phyloP scores from a whole-genome alignment of 2,888 invertebrate genomes.

The Leptopilina drosophilae region DNA sequence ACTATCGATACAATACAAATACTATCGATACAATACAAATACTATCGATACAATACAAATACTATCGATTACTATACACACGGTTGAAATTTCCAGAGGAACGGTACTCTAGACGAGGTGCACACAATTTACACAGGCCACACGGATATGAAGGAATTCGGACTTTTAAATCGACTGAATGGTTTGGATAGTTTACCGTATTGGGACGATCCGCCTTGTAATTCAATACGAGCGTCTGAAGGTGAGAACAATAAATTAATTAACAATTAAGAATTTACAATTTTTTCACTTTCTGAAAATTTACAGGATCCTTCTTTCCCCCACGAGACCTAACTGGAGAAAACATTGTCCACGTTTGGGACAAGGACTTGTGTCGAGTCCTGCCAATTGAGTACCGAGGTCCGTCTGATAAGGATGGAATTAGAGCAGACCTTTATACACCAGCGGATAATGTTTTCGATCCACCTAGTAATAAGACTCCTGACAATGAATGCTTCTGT shows the following conservation, averaged over 20 bases:
- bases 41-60: too few species aligned
- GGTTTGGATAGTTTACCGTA: conserved; percentile 87
- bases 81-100: conserved; percentile 79
- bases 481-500: conserved; percentile 85
- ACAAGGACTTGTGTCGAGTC: conserved; percentile 91
- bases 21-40: too few species aligned
- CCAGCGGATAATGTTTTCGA: conserved; percentile 84
- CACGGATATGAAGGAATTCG: conserved; percentile 87
- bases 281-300: neutral
- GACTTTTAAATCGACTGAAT: conserved; percentile 86
- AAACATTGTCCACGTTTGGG: conserved; percentile 87
- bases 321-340: conserved; percentile 81
- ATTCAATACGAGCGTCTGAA: conserved; percentile 78
- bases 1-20: too few species aligned
- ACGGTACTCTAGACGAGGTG: conserved; percentile 88
- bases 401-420: conserved; percentile 85
- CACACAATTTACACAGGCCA: conserved; percentile 89
- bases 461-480: conserved; percentile 78
- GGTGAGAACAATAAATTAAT: conserved; percentile 65
- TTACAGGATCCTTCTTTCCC: conserved; percentile 88
- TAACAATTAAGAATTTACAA: neutral
- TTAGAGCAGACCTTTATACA: conserved; percentile 85
- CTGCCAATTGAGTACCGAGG: conserved; percentile 86
- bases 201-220: conserved; percentile 87
- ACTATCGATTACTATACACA: too few species aligned